Evolutionary conservation across 2,113 vertebrate species (phyloP), one percentile per base, ranked within the genome.

Genomic region (Clarias magur): DNA sequence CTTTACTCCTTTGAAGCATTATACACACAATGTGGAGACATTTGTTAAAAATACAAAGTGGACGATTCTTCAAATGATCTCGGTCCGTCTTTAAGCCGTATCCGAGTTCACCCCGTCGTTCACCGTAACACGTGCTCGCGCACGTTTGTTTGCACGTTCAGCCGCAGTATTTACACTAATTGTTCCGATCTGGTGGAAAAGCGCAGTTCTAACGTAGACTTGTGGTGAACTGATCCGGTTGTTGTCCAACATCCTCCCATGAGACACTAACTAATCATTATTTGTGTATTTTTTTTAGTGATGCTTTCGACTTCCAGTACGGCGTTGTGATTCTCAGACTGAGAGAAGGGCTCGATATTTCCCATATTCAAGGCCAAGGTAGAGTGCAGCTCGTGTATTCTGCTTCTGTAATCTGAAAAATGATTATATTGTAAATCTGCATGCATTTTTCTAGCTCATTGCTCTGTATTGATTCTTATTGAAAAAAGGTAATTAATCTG

Each of bases 301-400:
- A 99, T 91, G 96, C 98, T 60, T 99, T 99, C 92, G 98, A 99
- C 88, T 95, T 96, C 92, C 98, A 99, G 81, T 99, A 97, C 65
- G 98, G 98, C 85, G 95, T 97, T 0, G 98, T 99, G 53, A 96
- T 99, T 72, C 96, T 99, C 80, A 94, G 98, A 81, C 93, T 99
- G 70, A 95, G 96, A 88, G 98, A 99, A 90, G 98, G 98, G 19
- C 93, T 99, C 80, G 98, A 99, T 83, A 95, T 99, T 90, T 99
- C 98, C 88, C 98, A 99, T 85, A 98, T 99, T 92, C 97, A 99
- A 93, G 97, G 96, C 84, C 98, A 99, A 98, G 98, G 98, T 99
- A 96, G 38, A 38, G 85, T 65, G 53, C 76, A 13, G 1, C 8
- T 48, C 16, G 8, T 34, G 25, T 57, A 34, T 38, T 38, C 13